These are phyloP conservation scores for Leptatherina wallacei DNA, from an alignment of 2,797 vertebrate species.

Conservation along the genomic window DNA sequence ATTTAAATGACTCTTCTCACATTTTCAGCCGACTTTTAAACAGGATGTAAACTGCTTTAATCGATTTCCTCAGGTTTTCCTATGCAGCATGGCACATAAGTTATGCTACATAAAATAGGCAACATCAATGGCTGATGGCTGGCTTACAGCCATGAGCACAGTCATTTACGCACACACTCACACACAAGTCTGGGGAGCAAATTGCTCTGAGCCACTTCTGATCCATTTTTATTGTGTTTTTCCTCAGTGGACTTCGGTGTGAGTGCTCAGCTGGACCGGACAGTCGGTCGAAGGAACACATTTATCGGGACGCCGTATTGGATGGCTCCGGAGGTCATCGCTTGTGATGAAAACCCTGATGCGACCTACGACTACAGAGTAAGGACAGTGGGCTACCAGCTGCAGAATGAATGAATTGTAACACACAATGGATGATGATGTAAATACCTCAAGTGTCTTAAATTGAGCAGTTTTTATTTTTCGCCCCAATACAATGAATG, in stretches of 20 bases:
- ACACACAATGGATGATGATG: background rate
- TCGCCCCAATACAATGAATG: too few relatives aligned
- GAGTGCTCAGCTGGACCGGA: constrained; percentile 96
- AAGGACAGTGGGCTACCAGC: background rate
- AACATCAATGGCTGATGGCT: background rate
- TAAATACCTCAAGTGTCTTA: too few relatives aligned
- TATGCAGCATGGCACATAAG: background rate
- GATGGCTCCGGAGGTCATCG: constrained; percentile 99
- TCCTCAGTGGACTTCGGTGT: constrained; percentile 95
- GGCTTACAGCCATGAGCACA: background rate
- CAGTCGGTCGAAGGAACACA: constrained; percentile 96
- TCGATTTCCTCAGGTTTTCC: too few relatives aligned
- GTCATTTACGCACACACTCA: background rate
- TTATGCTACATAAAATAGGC: background rate
- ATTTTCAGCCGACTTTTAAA: background rate
- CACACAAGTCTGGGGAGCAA: background rate
- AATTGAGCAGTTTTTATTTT: too few relatives aligned
- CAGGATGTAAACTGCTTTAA: background rate
- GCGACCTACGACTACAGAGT: constrained; percentile 99
- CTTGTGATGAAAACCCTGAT: constrained; percentile 98
- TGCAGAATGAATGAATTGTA: background rate
- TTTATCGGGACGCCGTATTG: constrained; percentile 99
- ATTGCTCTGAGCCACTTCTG: background rate
- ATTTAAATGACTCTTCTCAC: background rate
- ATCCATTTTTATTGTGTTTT: background rate